Evolutionary conservation across 2,888 invertebrate genomes (phyloP), one percentile per base, ranked within the genome.

Genomic region (Brachyopa scutellaris): DNA sequence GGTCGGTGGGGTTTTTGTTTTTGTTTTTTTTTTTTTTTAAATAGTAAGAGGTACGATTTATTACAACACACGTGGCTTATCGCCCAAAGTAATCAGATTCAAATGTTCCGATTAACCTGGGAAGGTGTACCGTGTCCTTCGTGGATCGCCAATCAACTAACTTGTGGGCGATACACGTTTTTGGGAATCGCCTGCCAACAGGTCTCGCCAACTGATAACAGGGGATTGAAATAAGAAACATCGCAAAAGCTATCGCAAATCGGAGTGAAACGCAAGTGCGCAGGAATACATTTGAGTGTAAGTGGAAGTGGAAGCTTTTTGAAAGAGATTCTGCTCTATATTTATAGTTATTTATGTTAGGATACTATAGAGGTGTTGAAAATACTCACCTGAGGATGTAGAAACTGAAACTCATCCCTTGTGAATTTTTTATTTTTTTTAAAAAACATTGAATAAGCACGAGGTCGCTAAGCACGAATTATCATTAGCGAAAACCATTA

Each of bases 171-270:
- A 53, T 31, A 47, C 70, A 59, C 53, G 59, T 77, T 77, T 82
- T 61, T 15, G 38, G 40, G 66, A 66, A 72, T 53, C 33, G 11
- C 66, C 73, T 66, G 45, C 72, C 72, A 82, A 82, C 82, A 82
- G 82, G 82, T 82, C 77, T 53, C 38, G 57, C 11, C 31, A 45
- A 82, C 70, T 82, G 82, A 82, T 82, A 82, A 82, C 70, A 72
- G 9, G 15, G 17, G 17, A 19, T 17, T 19, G 7, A 3, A 2
- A n/a, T 15, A 29, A 21, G 9, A 51, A 40, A 69, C 62, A 73
- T 73, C 73, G 8, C 42, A 40, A 33, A 80, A 62, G 76, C 69
- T 72, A n/a, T 2, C 8, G 2, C 2, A 11, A 4, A 21, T 11
- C 0, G 51, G 82, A 82, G 82, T 77, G 59, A 23, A 29, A 26